These are phyloP conservation scores for Anguilla marmorata DNA, from an alignment of 2,797 vertebrate species.

Conservation along the genomic window DNA sequence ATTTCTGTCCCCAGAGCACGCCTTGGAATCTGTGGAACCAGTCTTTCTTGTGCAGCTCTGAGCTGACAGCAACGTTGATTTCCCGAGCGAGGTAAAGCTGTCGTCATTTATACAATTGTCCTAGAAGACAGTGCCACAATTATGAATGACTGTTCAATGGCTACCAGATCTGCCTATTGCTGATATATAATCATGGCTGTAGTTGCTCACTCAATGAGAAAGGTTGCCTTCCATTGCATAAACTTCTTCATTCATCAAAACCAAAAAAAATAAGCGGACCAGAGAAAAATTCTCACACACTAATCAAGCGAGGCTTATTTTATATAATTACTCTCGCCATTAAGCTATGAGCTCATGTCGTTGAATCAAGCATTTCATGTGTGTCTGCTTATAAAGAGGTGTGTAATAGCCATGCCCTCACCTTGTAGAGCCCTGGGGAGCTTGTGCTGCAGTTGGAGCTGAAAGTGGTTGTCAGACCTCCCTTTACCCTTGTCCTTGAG, in stretches of 20 bases:
- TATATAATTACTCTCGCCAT: background rate
- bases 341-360: background rate
- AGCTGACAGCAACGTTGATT: background rate
- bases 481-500: conserved; percentile 79
- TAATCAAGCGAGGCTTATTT: background rate
- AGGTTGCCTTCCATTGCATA: background rate
- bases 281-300: background rate
- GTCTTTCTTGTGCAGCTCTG: conserved; percentile 40
- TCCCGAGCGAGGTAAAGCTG: conserved; percentile 31
- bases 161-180: background rate
- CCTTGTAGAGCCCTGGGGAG: conserved; percentile 72
- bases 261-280: background rate
- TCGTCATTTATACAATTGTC: conserved; percentile 24
- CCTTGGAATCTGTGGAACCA: conserved; percentile 26
- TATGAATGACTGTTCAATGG: background rate
- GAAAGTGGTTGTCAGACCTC: conserved; percentile 66
- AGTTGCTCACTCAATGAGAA: background rate
- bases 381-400: background rate
- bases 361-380: background rate
- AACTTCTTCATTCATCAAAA: background rate
- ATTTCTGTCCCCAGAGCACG: conserved; percentile 48
- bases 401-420: conserved; percentile 48
- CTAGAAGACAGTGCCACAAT: conserved; percentile 29
- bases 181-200: background rate
- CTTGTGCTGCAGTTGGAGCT: conserved; percentile 63